Percentiles rank a stretch among this genome's conserved stretches.
These are phyloP conservation scores for Sipha flava DNA, from an alignment of 1,140 invertebrate species.

Conservation along the genomic window DNA sequence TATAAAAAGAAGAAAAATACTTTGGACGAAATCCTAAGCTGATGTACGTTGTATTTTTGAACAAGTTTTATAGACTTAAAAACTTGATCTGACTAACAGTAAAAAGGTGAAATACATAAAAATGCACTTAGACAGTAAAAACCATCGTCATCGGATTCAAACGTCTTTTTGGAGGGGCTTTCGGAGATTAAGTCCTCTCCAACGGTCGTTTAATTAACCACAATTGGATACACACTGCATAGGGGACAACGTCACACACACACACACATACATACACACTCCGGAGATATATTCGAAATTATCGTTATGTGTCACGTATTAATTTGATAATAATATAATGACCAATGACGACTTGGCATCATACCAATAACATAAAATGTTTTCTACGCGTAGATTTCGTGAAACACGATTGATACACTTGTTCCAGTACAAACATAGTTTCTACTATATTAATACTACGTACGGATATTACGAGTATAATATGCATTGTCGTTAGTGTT, in stretches of 20 bases:
- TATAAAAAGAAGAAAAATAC: no score
- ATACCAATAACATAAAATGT: no score
- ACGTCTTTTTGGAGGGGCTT: background rate
- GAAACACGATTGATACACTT: no score
- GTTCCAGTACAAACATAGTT: no score
- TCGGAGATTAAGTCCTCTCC: background rate
- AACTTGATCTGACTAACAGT: background rate
- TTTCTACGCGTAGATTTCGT: no score
- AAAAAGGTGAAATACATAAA: background rate
- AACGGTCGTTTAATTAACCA: slow-evolving; percentile 15
- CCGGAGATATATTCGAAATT: background rate
- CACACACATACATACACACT: background rate
- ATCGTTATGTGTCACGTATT: background rate
- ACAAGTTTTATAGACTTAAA: background rate
- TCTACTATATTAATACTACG: no score
- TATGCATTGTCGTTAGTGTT: no score
- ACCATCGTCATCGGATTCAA: background rate
- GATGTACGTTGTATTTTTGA: no score
- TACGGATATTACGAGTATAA: no score
- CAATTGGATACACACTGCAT: background rate
- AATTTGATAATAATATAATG: background rate
- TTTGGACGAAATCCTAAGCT: no score
- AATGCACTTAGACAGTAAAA: background rate
- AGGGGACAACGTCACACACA: background rate
- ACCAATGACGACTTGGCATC: no score